Base-by-base conservation (phyloP, 2,113 vertebrate species). In the Catharus bicknelli region DNA sequence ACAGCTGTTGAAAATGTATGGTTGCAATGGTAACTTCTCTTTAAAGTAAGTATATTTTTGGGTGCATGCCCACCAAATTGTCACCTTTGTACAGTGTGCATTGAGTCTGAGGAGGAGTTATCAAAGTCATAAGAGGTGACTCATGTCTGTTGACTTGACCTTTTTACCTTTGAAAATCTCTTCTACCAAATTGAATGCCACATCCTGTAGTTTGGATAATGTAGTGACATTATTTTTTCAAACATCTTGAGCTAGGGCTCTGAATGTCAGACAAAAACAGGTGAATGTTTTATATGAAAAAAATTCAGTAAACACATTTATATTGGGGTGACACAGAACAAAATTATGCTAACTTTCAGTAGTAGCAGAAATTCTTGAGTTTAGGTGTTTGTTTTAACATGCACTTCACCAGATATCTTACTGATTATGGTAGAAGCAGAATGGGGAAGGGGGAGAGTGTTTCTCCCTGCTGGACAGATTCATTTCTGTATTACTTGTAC, bases 131-230 rank as follows among this genome's bases (percentile, higher is more conserved):
- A 75, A 89, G 58, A 66, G 17, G 50, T 93, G 90, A 88, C 40
- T 86, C 69, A 43, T 34, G 20, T 68, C 53, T 86, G 16, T 82
- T 74, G 40, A 55, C 64, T 74, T 92, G 86, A 93, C 90, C 74
- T 92, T 90, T 94, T 93, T 86, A 93, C 69, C 90, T 93, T 86
- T 61, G 42, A 70, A 88, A 90, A 58, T 81, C 30, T 83, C 40
- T 81, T 75, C n/a, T 58, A 70, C 38, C 10, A 34, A 82, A 50
- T 67, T 48, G 78, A 80, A 18, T 81, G 26, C 2, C 5, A 1
- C 29, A 61, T 87, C 36, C 26, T 62, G 16, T 75, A 72, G n/a
- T 83, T 81, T 51, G 62, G 62, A 22, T 51, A 81, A 53, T 38
- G 13, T 3, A 29, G 25, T n/a, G 58, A 16, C n/a, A 32, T 2